phyloP scores from a whole-genome alignment of 2,113 vertebrate genomes.

The Riparia riparia region DNA sequence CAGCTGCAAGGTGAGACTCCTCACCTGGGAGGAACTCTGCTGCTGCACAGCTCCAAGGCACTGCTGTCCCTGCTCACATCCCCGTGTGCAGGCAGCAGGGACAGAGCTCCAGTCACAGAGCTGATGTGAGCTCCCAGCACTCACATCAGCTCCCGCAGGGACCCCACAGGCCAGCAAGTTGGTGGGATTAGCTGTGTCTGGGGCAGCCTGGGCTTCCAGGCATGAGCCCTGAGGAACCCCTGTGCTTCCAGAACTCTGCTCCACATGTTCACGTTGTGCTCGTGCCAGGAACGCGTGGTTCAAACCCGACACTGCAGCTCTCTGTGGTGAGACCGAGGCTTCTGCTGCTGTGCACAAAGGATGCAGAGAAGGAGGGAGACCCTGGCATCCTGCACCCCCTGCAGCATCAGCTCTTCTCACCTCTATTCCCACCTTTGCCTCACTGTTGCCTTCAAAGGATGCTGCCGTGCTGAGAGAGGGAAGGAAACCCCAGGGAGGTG shows the following conservation, averaged over 20 bases:
- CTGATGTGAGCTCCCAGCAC: neutral
- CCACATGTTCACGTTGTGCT: accelerated
- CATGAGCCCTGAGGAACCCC: accelerated
- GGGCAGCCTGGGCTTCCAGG: neutral
- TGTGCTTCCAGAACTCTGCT: neutral
- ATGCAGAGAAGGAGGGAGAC: neutral
- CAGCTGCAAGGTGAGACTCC: accelerated
- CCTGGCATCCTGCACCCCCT: neutral
- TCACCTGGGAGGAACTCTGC: neutral
- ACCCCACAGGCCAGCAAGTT: neutral
- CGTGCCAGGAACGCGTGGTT: accelerated
- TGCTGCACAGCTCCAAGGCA: neutral
- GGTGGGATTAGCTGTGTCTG: neutral
- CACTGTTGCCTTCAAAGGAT: neutral
- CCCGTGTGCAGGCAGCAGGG: neutral
- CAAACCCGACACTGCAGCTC: neutral
- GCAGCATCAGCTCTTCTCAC: neutral
- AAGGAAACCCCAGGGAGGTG: neutral
- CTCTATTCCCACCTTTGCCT: neutral
- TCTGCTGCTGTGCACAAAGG: accelerated
- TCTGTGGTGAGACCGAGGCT: neutral
- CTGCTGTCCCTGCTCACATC: neutral
- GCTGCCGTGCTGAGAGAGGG: neutral
- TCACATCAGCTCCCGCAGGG: neutral
- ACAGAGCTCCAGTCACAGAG: neutral